phyloP scores from a whole-genome alignment of 2,888 invertebrate genomes.

The Odontocerum albicorne region DNA sequence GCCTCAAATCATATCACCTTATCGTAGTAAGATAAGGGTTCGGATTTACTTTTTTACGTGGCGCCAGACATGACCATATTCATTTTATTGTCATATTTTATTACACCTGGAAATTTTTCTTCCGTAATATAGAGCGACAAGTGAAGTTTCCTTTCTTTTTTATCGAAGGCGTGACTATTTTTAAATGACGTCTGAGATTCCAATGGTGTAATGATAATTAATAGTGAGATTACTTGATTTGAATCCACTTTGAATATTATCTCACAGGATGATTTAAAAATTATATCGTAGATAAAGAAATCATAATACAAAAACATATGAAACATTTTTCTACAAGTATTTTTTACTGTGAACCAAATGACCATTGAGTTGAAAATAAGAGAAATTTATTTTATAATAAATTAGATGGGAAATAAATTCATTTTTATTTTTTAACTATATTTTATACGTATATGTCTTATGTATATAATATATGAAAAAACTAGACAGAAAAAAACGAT shows the following conservation, averaged over 20 bases:
- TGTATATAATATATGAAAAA: too few species aligned
- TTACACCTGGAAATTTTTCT: slow-evolving; percentile 4
- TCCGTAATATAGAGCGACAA: slow-evolving; percentile 2
- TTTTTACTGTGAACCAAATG: too few species aligned
- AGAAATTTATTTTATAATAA: too few species aligned
- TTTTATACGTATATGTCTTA: too few species aligned
- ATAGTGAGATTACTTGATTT: slow-evolving; percentile 9
- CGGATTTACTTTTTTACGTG: background rate
- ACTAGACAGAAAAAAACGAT: too few species aligned
- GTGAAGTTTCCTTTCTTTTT: slow-evolving; percentile 2
- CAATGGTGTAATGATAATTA: slow-evolving; percentile 3
- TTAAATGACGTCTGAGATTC: slow-evolving; percentile 9
- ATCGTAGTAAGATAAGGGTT: slow-evolving; percentile 4
- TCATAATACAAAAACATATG: too few species aligned
- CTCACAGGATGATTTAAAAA: background rate
- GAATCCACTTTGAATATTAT: background rate
- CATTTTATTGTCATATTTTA: slow-evolving; percentile 11
- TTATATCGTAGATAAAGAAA: too few species aligned
- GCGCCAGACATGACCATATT: slow-evolving; percentile 15
- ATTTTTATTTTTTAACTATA: too few species aligned
- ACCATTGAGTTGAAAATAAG: too few species aligned
- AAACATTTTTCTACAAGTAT: too few species aligned
- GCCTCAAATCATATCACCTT: background rate
- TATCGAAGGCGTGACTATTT: slow-evolving; percentile 10
- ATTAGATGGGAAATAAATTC: too few species aligned